Conservation (phyloP, 2,888 invertebrate genomes). For the Lepas anatifera region DNA sequence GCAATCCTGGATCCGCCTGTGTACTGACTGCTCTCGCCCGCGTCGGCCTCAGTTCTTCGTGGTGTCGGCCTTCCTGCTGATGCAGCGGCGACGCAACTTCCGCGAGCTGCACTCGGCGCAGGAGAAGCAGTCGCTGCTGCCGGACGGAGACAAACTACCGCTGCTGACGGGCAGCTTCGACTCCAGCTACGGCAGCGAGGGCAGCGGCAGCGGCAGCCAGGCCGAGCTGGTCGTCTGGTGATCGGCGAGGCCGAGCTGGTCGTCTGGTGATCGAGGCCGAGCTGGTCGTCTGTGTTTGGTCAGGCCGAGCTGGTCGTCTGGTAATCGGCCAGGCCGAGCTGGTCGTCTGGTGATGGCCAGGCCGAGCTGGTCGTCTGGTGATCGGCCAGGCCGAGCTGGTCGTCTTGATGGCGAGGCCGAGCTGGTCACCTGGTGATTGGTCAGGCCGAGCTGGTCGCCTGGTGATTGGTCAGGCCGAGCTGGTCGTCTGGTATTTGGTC, state of each 20-base stretch:
- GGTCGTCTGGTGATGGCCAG: no score
- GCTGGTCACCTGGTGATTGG: no score
- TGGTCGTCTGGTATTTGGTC: no score
- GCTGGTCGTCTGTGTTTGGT: neutral
- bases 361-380: no score
- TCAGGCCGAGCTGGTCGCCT: no score
- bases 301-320: neutral
- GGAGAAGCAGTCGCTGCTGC: neutral
- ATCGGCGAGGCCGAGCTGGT: no score
- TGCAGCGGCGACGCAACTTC: neutral
- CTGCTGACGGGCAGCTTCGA: constrained; percentile 5
- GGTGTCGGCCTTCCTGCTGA: neutral
- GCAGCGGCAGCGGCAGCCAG: constrained; percentile 4
- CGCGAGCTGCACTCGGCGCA: neutral
- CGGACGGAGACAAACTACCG: neutral
- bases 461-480: no score
- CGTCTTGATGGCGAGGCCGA: no score
- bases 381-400: no score
- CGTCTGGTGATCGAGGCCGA: neutral
- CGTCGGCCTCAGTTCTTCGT: neutral
- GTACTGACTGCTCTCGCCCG: no score
- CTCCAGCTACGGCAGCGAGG: constrained; percentile 9
- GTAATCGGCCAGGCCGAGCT: no score
- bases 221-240: neutral
- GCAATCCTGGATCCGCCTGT: no score